Conservation (phyloP, 1,140 invertebrate species). For the Elysia chlorotica region DNA sequence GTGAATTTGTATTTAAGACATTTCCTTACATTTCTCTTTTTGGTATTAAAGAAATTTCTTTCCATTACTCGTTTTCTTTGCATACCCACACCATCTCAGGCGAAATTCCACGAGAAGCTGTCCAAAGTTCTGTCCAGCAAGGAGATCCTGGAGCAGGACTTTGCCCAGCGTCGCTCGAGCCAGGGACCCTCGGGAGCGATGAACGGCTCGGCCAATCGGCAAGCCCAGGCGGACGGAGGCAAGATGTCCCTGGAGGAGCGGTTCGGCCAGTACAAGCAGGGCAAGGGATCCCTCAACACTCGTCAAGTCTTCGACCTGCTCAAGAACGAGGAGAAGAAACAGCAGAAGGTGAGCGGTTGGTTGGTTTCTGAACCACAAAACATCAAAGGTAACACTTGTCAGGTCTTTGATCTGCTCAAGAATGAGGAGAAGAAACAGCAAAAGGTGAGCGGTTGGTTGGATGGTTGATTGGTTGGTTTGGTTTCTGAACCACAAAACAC, state of each 20-base stretch:
- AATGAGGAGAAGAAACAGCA: background rate
- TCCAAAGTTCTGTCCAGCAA: slow-evolving; percentile 29
- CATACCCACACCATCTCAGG: slow-evolving; percentile 9
- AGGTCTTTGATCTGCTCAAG: too few relatives aligned
- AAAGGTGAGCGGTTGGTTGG: background rate
- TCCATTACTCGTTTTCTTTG: background rate
- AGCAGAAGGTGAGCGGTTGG: slow-evolving; percentile 40
- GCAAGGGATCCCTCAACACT: slow-evolving; percentile 49
- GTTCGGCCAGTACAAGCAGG: slow-evolving; percentile 44
- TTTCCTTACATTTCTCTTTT: too few relatives aligned
- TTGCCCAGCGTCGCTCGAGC: background rate
- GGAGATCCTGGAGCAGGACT: slow-evolving; percentile 15
- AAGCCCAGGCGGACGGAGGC: too few relatives aligned
- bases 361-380: too few relatives aligned
- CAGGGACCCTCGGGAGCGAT: too few relatives aligned
- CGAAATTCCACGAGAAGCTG: slow-evolving; percentile 26
- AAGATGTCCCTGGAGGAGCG: slow-evolving; percentile 36
- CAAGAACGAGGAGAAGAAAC: slow-evolving; percentile 49
- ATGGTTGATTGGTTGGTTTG: background rate
- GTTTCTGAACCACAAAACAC: background rate
- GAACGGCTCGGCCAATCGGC: too few relatives aligned
- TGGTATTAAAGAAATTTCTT: background rate
- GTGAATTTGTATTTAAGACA: background rate
- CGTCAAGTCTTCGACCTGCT: slow-evolving; percentile 53
- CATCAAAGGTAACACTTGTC: too few relatives aligned